Evolutionary conservation across 2,113 vertebrate genomes (phyloP).

Genomic region (Agapornis roseicollis): DNA sequence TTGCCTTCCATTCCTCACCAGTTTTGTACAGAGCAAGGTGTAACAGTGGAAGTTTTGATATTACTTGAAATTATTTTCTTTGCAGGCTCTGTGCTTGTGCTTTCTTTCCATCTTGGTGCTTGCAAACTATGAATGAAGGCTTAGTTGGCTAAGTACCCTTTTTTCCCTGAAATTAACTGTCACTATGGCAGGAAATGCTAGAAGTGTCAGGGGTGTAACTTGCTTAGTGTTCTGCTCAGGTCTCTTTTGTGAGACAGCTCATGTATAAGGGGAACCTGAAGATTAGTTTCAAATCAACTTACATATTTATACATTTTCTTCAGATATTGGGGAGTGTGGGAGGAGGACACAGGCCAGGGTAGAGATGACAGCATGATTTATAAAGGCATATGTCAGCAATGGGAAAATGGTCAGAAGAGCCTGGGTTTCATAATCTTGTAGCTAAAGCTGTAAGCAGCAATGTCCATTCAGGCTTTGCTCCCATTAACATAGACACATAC

Average conservation of each 20-base stretch:
- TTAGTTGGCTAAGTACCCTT: background rate
- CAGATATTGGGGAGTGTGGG: background rate
- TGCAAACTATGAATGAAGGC: background rate
- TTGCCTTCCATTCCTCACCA: background rate
- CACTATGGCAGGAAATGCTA: background rate
- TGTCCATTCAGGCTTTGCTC: background rate
- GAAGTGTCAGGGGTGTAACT: background rate
- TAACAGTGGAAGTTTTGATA: background rate
- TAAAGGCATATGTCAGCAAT: background rate
- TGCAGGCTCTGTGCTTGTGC: background rate
- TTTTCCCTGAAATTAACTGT: background rate
- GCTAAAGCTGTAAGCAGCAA: background rate
- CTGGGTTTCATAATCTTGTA: background rate
- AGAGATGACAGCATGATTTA: background rate
- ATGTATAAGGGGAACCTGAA: background rate
- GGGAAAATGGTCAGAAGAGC: background rate
- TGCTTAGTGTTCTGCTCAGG: background rate
- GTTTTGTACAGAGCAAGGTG: background rate
- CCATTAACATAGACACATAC: background rate
- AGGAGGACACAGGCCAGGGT: background rate
- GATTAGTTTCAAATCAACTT: background rate
- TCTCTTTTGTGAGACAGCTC: background rate
- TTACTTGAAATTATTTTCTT: background rate
- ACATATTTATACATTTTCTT: background rate
- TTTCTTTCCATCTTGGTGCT: background rate